Evolutionary conservation across 2,888 invertebrate genomes (phyloP).

Genomic region (Campoletis raptor): DNA sequence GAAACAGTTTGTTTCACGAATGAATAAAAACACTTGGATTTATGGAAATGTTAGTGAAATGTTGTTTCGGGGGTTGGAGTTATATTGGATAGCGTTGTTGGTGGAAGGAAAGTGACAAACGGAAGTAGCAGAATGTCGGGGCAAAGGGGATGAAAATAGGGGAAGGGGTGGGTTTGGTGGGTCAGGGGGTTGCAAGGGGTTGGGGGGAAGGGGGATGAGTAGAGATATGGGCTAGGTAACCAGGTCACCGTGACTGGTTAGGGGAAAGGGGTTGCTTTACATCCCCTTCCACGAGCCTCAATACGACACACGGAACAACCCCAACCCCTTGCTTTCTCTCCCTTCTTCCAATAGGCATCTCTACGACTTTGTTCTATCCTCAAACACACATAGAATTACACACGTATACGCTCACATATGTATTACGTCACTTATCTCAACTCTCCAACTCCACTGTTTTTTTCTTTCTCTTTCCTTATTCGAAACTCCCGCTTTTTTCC

Average conservation of each 20-base stretch:
- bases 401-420: slow-evolving; percentile 11
- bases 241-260: slow-evolving; percentile 79
- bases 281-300: slow-evolving; percentile 73
- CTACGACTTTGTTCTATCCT: slow-evolving; percentile 74
- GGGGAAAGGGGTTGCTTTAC: slow-evolving; percentile 78
- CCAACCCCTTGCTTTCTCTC: slow-evolving; percentile 40
- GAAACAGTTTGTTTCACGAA: background rate
- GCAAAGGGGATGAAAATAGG: slow-evolving; percentile 4
- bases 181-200: slow-evolving; percentile 67
- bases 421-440: slow-evolving; percentile 68
- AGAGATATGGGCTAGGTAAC: slow-evolving; percentile 79
- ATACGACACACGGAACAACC: slow-evolving; percentile 74
- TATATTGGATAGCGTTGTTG: slow-evolving; percentile 6
- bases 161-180: slow-evolving; percentile 44
- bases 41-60: background rate
- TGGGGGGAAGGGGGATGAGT: slow-evolving; percentile 59
- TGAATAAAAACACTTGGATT: background rate
- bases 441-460: slow-evolving; percentile 34
- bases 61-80: background rate
- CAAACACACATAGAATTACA: slow-evolving; percentile 21
- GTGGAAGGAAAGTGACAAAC: slow-evolving; percentile 43
- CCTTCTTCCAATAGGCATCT: slow-evolving; percentile 71
- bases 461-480: slow-evolving; percentile 41
- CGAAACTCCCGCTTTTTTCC: slow-evolving; percentile 31
- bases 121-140: slow-evolving; percentile 32